A percentile compares a stretch with the other conserved stretches of the same genome.
Evolutionary conservation across 2,888 invertebrate genomes (phyloP).

Genomic region (Cistogaster globosa): DNA sequence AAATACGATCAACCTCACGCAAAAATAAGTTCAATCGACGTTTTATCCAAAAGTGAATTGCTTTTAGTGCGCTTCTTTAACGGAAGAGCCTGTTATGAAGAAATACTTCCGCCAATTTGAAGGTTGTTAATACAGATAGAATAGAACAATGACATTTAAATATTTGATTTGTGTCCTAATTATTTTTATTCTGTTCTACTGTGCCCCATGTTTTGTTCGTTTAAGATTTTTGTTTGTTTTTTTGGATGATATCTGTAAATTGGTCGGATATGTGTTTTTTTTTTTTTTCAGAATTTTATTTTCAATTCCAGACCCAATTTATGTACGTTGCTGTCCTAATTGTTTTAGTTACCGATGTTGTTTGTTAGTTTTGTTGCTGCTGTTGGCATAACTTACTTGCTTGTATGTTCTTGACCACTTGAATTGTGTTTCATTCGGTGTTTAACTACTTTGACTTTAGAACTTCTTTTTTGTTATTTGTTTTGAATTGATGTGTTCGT

Average conservation of each 20-base stretch:
- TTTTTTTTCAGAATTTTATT: slow-evolving; percentile 10
- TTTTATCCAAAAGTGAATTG: too few species aligned
- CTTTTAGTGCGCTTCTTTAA: too few species aligned
- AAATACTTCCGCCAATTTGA: too few species aligned
- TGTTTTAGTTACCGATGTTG: background rate
- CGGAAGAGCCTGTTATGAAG: too few species aligned
- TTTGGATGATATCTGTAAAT: slow-evolving; percentile 11
- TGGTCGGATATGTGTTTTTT: slow-evolving; percentile 26
- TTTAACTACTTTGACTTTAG: slow-evolving; percentile 66
- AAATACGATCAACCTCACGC: too few species aligned
- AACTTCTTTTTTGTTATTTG: slow-evolving; percentile 25
- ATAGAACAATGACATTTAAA: too few species aligned
- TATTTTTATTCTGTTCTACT: too few species aligned
- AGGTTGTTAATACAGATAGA: too few species aligned
- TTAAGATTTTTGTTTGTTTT: too few species aligned
- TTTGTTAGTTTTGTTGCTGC: background rate
- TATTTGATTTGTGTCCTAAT: too few species aligned
- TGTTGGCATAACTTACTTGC: slow-evolving; percentile 6
- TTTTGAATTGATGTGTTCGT: slow-evolving; percentile 49
- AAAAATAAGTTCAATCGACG: too few species aligned
- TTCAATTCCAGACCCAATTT: background rate
- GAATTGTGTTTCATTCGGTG: slow-evolving; percentile 70
- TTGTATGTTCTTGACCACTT: slow-evolving; percentile 64
- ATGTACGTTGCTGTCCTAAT: background rate
- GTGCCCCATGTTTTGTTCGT: too few species aligned